phyloP scores from a whole-genome alignment of 1,140 invertebrate species.

The Galendromus occidentalis region DNA sequence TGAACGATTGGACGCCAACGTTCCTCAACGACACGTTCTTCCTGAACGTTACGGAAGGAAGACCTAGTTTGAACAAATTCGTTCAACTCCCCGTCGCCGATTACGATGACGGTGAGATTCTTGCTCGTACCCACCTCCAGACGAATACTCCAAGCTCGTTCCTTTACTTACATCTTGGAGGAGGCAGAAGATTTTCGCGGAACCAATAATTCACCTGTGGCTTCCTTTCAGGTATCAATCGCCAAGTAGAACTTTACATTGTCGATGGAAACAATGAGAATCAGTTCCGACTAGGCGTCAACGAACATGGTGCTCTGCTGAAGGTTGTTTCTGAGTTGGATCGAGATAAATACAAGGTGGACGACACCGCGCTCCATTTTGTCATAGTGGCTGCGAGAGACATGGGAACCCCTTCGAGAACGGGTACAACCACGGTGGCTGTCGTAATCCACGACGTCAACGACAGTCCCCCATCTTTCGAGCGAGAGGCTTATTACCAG shows the following conservation, averaged over 20 bases:
- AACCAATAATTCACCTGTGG: not conserved
- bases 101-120: conserved; percentile 19
- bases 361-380: conserved; percentile 22
- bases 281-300: conserved; percentile 22
- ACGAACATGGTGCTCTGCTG: conserved; percentile 22
- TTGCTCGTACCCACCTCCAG: no score
- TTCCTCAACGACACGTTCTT: conserved; percentile 28
- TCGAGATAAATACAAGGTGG: conserved; percentile 21
- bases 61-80: conserved; percentile 16
- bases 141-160: no score
- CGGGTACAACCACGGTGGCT: conserved; percentile 46
- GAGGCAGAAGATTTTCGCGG: no score
- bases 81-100: conserved; percentile 22
- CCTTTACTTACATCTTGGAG: no score
- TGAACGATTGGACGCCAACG: conserved; percentile 27
- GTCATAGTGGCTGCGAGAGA: conserved; percentile 29
- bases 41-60: conserved; percentile 28
- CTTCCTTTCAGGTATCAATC: conserved; percentile 23
- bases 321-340: conserved; percentile 22
- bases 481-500: conserved; percentile 25
- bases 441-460: conserved; percentile 31
- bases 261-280: conserved; percentile 27
- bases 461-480: conserved; percentile 30
- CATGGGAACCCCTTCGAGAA: conserved; percentile 24
- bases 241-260: conserved; percentile 28